Conservation (phyloP, 2,113 vertebrate genomes). For the Elephas maximus region DNA sequence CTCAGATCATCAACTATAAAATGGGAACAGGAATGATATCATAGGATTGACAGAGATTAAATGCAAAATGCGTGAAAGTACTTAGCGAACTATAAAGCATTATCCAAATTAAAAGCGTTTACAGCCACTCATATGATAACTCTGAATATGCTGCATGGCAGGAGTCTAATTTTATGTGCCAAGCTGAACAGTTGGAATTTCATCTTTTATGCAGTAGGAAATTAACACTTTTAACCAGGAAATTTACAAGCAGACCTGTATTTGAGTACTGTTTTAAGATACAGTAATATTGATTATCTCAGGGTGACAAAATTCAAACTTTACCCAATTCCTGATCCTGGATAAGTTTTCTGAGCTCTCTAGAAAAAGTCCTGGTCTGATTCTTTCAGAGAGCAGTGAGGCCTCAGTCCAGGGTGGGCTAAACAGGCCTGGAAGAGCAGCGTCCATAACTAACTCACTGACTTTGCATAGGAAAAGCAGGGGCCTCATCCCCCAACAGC, state of each 20-base stretch:
- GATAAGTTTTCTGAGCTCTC: background rate
- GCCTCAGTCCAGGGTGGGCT: background rate
- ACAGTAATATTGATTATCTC: constrained; percentile 19
- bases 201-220: background rate
- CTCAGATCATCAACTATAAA: constrained; percentile 20
- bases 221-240: constrained; percentile 36
- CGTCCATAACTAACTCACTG: background rate
- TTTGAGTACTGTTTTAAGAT: constrained; percentile 42
- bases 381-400: background rate
- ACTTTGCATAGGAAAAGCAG: background rate
- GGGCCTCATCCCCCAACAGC: background rate
- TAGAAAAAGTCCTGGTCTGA: background rate
- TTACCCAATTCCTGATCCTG: constrained; percentile 9
- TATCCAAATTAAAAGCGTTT: constrained; percentile 29
- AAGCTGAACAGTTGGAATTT: background rate
- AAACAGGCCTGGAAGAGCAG: background rate
- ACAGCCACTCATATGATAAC: background rate
- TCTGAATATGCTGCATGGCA: background rate
- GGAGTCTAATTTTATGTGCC: background rate
- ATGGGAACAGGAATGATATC: background rate
- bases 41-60: background rate
- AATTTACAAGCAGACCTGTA: background rate
- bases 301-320: constrained; percentile 27
- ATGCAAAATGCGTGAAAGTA: constrained; percentile 15
- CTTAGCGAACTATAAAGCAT: constrained; percentile 34